Evolutionary conservation across 37 sponge, comb jelly and placozoan genomes (phyloP).

Genomic region (Trichoplax adhaerens): DNA sequence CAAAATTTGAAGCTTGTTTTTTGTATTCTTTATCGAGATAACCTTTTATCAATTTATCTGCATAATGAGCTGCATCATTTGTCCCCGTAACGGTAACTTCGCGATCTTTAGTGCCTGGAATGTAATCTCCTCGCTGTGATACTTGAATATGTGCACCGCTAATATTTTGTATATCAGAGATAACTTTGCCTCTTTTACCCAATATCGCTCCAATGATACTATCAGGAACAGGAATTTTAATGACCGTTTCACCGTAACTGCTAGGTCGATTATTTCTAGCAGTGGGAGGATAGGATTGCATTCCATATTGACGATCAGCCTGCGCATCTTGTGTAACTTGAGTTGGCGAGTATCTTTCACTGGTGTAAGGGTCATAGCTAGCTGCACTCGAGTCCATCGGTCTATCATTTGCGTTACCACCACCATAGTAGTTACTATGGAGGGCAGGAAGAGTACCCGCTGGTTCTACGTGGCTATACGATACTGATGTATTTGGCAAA

Average conservation of each 20-base stretch:
- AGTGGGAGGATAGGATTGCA: too few species aligned
- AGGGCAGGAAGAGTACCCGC: too few species aligned
- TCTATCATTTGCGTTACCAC: neutral
- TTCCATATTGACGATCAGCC: too few species aligned
- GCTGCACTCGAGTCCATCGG: too few species aligned
- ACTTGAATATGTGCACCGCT: conserved; percentile 36
- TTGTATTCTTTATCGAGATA: too few species aligned
- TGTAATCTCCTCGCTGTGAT: conserved; percentile 55
- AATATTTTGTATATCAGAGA: conserved; percentile 34
- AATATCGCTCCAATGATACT: conserved; percentile 31
- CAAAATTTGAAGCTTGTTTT: too few species aligned
- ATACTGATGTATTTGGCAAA: conserved; percentile 33
- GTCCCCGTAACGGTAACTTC: conserved; percentile 55
- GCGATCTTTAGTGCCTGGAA: conserved; percentile 67
- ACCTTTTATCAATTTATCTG: conserved; percentile 34
- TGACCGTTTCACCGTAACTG: conserved; percentile 13
- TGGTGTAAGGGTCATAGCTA: too few species aligned
- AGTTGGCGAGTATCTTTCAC: too few species aligned
- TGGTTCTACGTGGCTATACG: neutral
- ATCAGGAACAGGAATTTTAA: conserved; percentile 63
- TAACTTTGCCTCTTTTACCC: conserved; percentile 31
- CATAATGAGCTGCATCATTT: conserved; percentile 40
- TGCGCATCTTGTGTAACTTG: too few species aligned
- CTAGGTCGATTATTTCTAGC: too few species aligned
- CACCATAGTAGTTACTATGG: too few species aligned